These are phyloP conservation scores for Sebastes taczanowskii DNA, from an alignment of 2,797 vertebrate species.

Conservation along the genomic window DNA sequence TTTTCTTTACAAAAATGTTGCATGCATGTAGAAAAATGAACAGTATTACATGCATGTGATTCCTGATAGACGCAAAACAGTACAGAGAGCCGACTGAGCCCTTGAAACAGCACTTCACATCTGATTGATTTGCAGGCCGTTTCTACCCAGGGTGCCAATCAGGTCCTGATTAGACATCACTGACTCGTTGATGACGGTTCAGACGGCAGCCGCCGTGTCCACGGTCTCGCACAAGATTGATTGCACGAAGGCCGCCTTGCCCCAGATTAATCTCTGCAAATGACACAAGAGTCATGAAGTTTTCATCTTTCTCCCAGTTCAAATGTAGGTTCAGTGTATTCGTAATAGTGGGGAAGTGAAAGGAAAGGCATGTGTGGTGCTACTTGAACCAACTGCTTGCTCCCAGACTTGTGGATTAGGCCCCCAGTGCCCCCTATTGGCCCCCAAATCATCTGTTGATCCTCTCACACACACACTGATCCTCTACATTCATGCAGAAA, in stretches of 20 bases:
- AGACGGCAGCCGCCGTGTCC: conserved; percentile 55
- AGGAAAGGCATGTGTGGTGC: conserved; percentile 38
- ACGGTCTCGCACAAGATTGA: conserved; percentile 55
- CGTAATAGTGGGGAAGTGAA: conserved; percentile 10
- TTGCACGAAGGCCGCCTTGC: conserved; percentile 58
- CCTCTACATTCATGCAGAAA: conserved; percentile 34
- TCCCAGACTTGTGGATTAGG: conserved; percentile 74
- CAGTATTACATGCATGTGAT: neutral
- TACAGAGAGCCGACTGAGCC: conserved; percentile 49
- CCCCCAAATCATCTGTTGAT: conserved; percentile 78
- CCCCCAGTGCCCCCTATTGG: conserved; percentile 86
- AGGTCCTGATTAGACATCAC: conserved; percentile 74
- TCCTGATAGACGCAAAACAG: conserved; percentile 13
- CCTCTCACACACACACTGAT: conserved; percentile 56
- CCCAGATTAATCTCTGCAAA: conserved; percentile 56
- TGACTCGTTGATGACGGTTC: conserved; percentile 63
- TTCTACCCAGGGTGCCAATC: conserved; percentile 77
- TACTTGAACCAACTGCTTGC: conserved; percentile 15
- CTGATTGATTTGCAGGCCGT: conserved; percentile 75
- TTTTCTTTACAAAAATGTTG: conserved; percentile 6
- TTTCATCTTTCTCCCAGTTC: conserved; percentile 28
- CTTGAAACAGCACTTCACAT: conserved; percentile 67
- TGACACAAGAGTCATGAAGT: conserved; percentile 46
- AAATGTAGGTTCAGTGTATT: conserved; percentile 18
- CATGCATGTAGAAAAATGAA: neutral